phyloP scores from a whole-genome alignment of 2,888 invertebrate genomes.

The Serrognathus titanus region DNA sequence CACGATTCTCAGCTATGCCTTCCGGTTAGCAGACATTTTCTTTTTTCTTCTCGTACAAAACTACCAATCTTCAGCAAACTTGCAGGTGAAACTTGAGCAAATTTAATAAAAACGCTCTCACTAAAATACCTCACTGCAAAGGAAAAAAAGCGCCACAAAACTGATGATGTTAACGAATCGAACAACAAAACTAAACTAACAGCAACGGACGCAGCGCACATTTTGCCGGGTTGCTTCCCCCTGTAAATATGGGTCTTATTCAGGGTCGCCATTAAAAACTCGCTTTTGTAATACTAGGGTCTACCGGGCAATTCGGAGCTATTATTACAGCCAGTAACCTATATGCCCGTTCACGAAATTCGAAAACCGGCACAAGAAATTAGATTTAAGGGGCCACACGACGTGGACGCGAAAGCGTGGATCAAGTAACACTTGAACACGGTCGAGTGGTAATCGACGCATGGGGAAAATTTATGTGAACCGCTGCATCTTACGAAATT shows the following conservation, averaged over 20 bases:
- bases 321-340: constrained; percentile 39
- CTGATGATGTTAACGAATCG: constrained; percentile 35
- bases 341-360: constrained; percentile 3
- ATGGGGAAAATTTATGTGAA: not conserved
- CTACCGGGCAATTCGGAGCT: constrained; percentile 38
- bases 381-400: not conserved
- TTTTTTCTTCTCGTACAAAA: not conserved
- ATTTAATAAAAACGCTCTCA: not conserved
- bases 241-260: constrained; percentile 41
- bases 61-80: not conserved
- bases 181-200: constrained; percentile 41
- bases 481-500: constrained; percentile 8
- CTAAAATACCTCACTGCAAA: not conserved
- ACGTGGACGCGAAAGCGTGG: not conserved
- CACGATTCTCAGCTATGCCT: not conserved
- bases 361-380: constrained; percentile 6
- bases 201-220: constrained; percentile 28
- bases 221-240: constrained; percentile 37
- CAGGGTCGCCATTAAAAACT: constrained; percentile 50
- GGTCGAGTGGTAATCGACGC: constrained; percentile 2
- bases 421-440: not conserved
- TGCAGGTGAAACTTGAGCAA: not conserved
- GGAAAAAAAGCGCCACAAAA: not conserved
- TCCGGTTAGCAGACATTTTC: constrained; percentile 2
- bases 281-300: constrained; percentile 42